Base-by-base conservation (phyloP, 2,113 vertebrate genomes). In the Perccottus glenii region DNA sequence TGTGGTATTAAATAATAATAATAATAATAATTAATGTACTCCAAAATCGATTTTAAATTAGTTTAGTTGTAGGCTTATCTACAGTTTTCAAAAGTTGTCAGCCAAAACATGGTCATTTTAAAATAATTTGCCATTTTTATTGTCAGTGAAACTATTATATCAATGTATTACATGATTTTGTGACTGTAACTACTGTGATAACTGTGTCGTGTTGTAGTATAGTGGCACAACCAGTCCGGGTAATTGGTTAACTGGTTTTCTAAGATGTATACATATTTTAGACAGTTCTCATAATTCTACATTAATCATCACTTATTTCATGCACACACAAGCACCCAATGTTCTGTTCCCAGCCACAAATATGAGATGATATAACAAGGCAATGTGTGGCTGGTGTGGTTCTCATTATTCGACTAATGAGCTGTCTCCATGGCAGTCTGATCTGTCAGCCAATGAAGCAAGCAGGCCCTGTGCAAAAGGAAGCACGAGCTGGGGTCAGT, bases 331-430 rank as follows among this genome's bases (percentile, higher is more conserved):
- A 32, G 77, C 59, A 84, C 60, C 77, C 77, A 73, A 76, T 81
- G 85, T 83, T 79, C 89, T 77, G 67, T 85, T 74, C 83, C 60
- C 69, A 51, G 64, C 75, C 83, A 82, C 85, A 87, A 80, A 87
- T 75, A 89, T 68, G 70, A 82, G 67, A 76, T 80, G 80, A 81
- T 79, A 77, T 89, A 86, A 90, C 80, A 83, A 85, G 78, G 78
- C 78, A 72, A 86, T 11, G 83, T 80, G 77, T 67, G 74, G 79
- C 81, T 57, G 75, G 59, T 64, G 73, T 61, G 80, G 52, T 65
- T 81, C 82, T 91, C 92, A 89, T 93, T 91, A 92, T 82, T 84
- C 56, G 68, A 73, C 85, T 93, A 93, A 93, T 91, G 92, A 90
- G 88, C 91, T 78, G 87, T 90, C 84, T 90, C 78, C 71, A 81